Evolutionary conservation across 2,797 vertebrate species (phyloP).

Genomic region (Microhierax caerulescens): DNA sequence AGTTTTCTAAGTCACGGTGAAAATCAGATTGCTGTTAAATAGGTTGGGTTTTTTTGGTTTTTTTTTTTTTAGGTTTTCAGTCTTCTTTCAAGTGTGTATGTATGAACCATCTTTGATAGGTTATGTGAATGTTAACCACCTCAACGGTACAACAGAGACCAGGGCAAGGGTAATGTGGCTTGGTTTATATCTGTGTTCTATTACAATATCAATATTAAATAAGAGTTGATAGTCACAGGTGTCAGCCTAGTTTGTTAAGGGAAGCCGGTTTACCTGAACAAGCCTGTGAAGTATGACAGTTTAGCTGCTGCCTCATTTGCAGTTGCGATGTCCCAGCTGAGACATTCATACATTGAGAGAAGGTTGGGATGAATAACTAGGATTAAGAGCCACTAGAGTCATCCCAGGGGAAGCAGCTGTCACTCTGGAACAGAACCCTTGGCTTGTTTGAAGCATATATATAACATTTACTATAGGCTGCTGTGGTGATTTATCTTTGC

Average conservation of each 20-base stretch:
- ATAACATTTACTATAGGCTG: not conserved
- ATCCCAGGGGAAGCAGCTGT: not conserved
- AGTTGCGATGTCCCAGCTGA: not conserved
- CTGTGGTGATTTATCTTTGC: slow-evolving; percentile 20
- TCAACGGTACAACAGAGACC: not conserved
- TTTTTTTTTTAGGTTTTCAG: not conserved
- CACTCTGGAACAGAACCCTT: not conserved
- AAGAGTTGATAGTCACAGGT: not conserved
- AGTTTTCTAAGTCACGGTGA: not conserved
- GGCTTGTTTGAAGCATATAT: not conserved
- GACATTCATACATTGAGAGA: not conserved
- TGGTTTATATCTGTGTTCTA: not conserved
- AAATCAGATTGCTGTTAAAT: not conserved
- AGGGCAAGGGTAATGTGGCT: not conserved
- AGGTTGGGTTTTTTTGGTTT: rapidly evolving
- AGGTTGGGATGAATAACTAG: not conserved
- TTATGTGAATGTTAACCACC: not conserved
- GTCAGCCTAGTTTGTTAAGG: not conserved
- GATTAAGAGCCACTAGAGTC: not conserved
- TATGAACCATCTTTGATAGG: not conserved
- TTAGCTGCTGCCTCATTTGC: not conserved
- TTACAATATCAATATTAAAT: not conserved
- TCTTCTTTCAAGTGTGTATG: not conserved
- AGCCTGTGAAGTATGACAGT: not conserved
- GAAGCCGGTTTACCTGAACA: not conserved